Conservation (phyloP, 2,797 vertebrate species). For the Chanos chanos region DNA sequence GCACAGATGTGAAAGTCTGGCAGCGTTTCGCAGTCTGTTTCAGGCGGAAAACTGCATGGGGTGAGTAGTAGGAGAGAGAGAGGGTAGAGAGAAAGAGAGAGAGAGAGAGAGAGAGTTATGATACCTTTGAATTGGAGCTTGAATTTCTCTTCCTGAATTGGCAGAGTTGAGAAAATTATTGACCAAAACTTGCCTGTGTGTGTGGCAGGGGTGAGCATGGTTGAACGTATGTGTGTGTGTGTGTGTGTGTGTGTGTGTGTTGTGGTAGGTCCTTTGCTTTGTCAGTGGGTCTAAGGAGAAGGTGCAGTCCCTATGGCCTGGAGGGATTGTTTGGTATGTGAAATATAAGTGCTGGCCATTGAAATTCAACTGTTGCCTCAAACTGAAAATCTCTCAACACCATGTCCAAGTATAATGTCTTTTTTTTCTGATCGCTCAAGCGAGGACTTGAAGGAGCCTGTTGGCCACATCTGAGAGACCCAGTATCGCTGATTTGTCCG, state of each 20-base stretch:
- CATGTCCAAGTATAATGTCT: slow-evolving; percentile 37
- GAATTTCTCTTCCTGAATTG: too few species aligned
- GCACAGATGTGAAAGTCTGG: slow-evolving; percentile 74
- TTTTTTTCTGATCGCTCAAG: slow-evolving; percentile 52
- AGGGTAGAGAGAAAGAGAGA: slow-evolving; percentile 16
- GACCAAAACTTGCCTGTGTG: slow-evolving; percentile 38
- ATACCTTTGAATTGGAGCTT: too few species aligned
- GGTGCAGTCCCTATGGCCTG: too few species aligned
- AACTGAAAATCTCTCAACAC: slow-evolving; percentile 43
- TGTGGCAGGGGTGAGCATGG: slow-evolving; percentile 25
- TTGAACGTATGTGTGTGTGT: neutral
- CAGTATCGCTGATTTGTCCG: slow-evolving; percentile 70
- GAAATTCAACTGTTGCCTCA: slow-evolving; percentile 39
- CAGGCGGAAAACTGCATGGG: slow-evolving; percentile 7
- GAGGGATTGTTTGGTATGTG: slow-evolving; percentile 16
- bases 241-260: neutral
- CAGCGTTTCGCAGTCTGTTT: slow-evolving; percentile 52
- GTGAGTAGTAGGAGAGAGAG: slow-evolving; percentile 22
- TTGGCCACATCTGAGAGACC: slow-evolving; percentile 69
- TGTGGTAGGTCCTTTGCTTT: neutral
- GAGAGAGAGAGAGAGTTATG: too few species aligned
- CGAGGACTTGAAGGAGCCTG: slow-evolving; percentile 64
- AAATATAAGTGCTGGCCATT: slow-evolving; percentile 29
- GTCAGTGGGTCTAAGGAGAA: neutral
- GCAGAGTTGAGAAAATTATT: too few species aligned